phyloP scores from a whole-genome alignment of 2,113 vertebrate species.

The Aleadryas rufinucha region DNA sequence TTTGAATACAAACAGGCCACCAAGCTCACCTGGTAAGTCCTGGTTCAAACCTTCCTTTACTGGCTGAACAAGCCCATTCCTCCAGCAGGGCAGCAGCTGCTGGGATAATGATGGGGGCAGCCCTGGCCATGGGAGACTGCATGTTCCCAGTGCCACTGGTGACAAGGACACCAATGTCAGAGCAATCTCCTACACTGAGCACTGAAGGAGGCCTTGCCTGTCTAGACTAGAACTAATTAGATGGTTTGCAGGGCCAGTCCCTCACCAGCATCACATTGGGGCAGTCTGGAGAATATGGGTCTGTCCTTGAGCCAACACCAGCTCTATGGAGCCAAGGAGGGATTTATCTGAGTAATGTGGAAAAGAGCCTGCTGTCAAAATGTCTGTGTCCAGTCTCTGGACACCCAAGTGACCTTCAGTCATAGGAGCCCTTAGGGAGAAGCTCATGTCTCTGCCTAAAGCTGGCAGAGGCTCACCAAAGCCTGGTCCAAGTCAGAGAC shows the following conservation, averaged over 20 bases:
- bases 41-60: not conserved
- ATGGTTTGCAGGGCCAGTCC: not conserved
- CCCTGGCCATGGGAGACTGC: not conserved
- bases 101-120: accelerated
- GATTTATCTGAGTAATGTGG: not conserved
- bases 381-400: not conserved
- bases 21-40: not conserved
- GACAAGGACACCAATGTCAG: not conserved
- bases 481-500: not conserved
- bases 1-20: not conserved
- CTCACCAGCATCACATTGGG: not conserved
- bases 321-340: not conserved
- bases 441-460: not conserved
- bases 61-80: not conserved
- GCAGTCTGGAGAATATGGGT: not conserved
- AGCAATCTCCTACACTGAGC: not conserved
- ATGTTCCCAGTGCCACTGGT: accelerated
- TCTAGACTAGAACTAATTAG: not conserved
- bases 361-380: not conserved
- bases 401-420: not conserved
- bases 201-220: not conserved
- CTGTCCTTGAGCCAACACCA: not conserved
- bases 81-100: not conserved
- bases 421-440: not conserved
- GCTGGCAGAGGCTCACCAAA: not conserved